Conservation (phyloP, 2,888 invertebrate genomes). For the Volucella inanis region DNA sequence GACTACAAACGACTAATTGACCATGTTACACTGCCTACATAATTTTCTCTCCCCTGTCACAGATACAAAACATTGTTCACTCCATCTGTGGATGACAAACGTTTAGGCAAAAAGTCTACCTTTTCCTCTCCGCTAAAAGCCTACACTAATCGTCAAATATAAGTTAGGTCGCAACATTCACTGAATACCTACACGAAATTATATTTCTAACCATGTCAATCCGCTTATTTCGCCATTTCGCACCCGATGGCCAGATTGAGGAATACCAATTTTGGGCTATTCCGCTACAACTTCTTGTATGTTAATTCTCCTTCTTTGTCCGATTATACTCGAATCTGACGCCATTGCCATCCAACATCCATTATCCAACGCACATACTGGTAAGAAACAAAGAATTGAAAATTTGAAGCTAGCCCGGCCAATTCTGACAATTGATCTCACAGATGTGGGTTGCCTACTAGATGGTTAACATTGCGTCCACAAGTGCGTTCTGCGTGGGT, state of each 20-base stretch:
- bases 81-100: too few relatives aligned
- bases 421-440: not conserved
- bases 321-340: not conserved
- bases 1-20: too few relatives aligned
- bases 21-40: too few relatives aligned
- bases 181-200: not conserved
- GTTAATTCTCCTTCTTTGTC: slow-evolving; percentile 53
- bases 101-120: too few relatives aligned
- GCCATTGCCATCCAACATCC: not conserved
- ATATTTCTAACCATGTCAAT: slow-evolving; percentile 16
- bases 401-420: not conserved
- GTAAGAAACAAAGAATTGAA: not conserved
- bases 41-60: too few relatives aligned
- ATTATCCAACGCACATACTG: slow-evolving; percentile 42
- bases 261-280: slow-evolving; percentile 35
- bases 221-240: slow-evolving; percentile 16
- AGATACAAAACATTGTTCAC: too few relatives aligned
- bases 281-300: slow-evolving; percentile 45
- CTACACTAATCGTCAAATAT: slow-evolving; percentile 8
- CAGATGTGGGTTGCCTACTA: slow-evolving; percentile 32
- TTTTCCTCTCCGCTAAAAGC: not conserved
- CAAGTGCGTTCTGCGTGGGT: slow-evolving; percentile 45
- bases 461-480: slow-evolving; percentile 18
- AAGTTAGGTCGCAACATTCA: not conserved
- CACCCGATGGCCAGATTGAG: slow-evolving; percentile 30